These are phyloP conservation scores for Anaspis maculata DNA, from an alignment of 2,888 invertebrate species.

Conservation along the genomic window DNA sequence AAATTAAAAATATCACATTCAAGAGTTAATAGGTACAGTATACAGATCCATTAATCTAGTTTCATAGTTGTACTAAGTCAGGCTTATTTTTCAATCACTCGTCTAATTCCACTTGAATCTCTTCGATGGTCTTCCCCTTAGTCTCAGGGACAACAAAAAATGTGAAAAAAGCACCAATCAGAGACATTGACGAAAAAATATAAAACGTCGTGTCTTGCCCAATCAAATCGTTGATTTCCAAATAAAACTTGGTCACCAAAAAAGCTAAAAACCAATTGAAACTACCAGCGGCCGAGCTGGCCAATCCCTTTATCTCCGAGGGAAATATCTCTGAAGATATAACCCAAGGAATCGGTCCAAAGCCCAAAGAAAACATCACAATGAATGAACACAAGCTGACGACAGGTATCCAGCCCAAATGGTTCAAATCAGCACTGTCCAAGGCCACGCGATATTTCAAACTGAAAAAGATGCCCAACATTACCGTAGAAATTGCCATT, in stretches of 20 bases:
- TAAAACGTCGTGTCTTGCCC: slow-evolving; percentile 62
- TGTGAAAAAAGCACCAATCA: slow-evolving; percentile 54
- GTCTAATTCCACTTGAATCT: slow-evolving; percentile 30
- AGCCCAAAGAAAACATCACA: slow-evolving; percentile 72
- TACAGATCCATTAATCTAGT: too few relatives aligned
- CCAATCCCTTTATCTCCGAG: slow-evolving; percentile 65
- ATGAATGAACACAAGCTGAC: slow-evolving; percentile 67
- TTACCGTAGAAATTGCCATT: slow-evolving; percentile 61
- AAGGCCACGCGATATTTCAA: slow-evolving; percentile 36
- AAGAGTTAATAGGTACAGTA: too few relatives aligned
- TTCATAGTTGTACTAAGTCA: too few relatives aligned
- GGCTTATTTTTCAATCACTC: too few relatives aligned
- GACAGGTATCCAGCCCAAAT: slow-evolving; percentile 68
- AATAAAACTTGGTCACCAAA: slow-evolving; percentile 66
- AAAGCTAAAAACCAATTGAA: slow-evolving; percentile 76
- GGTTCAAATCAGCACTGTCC: slow-evolving; percentile 41
- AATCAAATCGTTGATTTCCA: slow-evolving; percentile 46
- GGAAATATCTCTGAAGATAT: slow-evolving; percentile 75
- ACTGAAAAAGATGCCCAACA: slow-evolving; percentile 66
- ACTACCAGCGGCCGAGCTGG: slow-evolving; percentile 67
- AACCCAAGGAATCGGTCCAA: slow-evolving; percentile 83
- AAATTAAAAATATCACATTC: too few relatives aligned
- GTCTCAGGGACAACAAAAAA: slow-evolving; percentile 28
- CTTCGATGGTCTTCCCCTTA: slow-evolving; percentile 32
- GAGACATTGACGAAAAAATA: slow-evolving; percentile 60